Evolutionary conservation across 2,888 invertebrate genomes (phyloP).

Genomic region (Callyntrura sp.): DNA sequence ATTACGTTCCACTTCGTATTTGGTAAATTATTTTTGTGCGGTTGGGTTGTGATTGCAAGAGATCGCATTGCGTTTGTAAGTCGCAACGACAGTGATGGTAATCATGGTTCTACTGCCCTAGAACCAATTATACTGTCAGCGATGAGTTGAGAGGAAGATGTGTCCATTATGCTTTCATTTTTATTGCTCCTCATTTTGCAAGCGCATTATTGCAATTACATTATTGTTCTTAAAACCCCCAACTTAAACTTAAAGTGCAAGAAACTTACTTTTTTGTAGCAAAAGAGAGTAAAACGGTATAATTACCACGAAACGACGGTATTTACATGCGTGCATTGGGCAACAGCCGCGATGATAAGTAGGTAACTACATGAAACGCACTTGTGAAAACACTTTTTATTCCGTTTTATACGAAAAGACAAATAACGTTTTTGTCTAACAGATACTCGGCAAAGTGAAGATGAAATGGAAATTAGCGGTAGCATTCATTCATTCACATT

Average conservation of each 20-base stretch:
- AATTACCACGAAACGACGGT: constrained; percentile 9
- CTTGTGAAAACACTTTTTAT: neutral
- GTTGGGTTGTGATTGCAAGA: constrained; percentile 21
- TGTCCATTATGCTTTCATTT: constrained; percentile 70
- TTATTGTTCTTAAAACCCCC: constrained; percentile 49
- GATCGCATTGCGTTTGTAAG: constrained; percentile 1
- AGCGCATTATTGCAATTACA: constrained; percentile 20
- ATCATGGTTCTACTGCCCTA: constrained; percentile 77
- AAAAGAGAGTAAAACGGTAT: constrained; percentile 55
- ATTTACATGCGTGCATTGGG: constrained; percentile 32
- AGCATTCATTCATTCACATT: constrained; percentile 45
- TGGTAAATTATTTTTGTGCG: neutral
- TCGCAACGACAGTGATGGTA: constrained; percentile 44
- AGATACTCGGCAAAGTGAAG: constrained; percentile 63
- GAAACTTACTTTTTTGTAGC: constrained; percentile 37
- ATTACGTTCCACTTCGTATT: constrained; percentile 47
- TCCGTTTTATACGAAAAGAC: constrained; percentile 6
- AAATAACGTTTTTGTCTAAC: constrained; percentile 41
- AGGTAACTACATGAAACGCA: neutral
- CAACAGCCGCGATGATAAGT: neutral
- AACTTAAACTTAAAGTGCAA: too few relatives aligned
- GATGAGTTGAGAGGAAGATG: constrained; percentile 48
- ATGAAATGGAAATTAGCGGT: constrained; percentile 69
- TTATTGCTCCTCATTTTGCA: constrained; percentile 14
- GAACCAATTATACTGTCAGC: constrained; percentile 75